Evolutionary conservation across 2,113 vertebrate species (phyloP).

Genomic region (Holacanthus passer): DNA sequence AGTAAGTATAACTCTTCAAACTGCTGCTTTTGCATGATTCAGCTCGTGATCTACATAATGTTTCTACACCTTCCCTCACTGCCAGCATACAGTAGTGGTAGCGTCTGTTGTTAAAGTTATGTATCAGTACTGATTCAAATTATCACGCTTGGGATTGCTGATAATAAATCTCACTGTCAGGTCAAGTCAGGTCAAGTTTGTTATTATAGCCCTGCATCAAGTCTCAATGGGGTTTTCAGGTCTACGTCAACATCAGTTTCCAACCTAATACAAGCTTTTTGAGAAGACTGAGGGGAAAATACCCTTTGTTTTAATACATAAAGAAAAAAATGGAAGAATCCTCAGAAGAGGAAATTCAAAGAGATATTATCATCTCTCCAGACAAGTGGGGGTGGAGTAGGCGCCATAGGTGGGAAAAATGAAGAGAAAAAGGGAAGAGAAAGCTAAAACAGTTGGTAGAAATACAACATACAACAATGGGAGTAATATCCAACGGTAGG

Average conservation of each 20-base stretch:
- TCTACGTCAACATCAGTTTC: background rate
- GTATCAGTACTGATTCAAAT: background rate
- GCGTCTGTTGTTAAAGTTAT: no score
- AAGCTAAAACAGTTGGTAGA: background rate
- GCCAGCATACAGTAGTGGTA: no score
- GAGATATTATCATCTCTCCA: background rate
- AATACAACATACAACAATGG: background rate
- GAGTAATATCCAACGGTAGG: background rate
- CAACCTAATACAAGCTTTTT: no score
- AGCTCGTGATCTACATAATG: background rate
- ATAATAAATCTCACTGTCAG: background rate
- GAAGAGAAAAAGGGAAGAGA: background rate
- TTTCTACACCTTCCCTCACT: background rate
- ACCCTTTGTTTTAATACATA: background rate
- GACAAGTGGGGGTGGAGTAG: no score
- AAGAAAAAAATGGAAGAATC: background rate
- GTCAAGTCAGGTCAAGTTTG: background rate
- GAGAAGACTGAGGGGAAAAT: background rate
- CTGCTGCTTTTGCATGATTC: conserved; percentile 9
- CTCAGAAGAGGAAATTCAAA: background rate
- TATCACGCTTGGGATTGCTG: background rate
- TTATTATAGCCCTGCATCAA: background rate
- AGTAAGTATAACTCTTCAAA: background rate
- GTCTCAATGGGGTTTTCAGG: background rate
- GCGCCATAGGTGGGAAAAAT: background rate